Conservation (phyloP, 1,140 invertebrate species). For the Aplysia californica region DNA sequence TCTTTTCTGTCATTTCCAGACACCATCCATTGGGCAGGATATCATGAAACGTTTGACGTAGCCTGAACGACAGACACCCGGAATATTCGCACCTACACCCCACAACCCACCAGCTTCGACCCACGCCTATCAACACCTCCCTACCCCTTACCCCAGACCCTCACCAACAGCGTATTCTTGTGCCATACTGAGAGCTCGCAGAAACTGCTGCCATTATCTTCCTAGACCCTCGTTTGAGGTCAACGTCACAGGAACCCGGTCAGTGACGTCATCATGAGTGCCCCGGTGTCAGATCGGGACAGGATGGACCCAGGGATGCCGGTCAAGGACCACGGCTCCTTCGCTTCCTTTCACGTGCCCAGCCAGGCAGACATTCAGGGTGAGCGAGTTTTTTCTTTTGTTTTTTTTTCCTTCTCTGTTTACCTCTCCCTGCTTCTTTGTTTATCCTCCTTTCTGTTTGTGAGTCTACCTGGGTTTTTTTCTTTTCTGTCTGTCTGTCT, state of each 20-base stretch:
- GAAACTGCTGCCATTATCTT: not conserved
- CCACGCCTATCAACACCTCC: not conserved
- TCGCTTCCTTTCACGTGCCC: slow-evolving; percentile 43
- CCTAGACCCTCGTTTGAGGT: not conserved
- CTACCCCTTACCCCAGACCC: not conserved
- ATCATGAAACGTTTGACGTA: slow-evolving; percentile 16
- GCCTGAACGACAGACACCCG: not conserved
- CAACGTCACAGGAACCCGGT: not conserved
- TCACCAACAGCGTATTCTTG: not conserved
- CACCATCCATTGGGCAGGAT: not conserved
- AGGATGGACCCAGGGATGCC: slow-evolving; percentile 36
- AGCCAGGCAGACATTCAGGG: slow-evolving; percentile 60
- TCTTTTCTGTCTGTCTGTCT: no score
- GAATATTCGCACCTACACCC: not conserved
- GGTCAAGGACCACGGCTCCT: slow-evolving; percentile 53
- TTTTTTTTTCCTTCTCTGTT: no score
- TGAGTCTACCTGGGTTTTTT: no score
- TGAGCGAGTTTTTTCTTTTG: no score
- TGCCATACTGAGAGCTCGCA: not conserved
- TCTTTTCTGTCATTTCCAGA: not conserved
- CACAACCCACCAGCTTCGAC: not conserved
- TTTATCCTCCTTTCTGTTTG: no score
- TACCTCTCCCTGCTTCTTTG: no score
- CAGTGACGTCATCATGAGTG: slow-evolving; percentile 22
- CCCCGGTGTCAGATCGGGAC: slow-evolving; percentile 9